Evolutionary conservation across 2,797 vertebrate species (phyloP).

Genomic region (Sebastes diaconus): DNA sequence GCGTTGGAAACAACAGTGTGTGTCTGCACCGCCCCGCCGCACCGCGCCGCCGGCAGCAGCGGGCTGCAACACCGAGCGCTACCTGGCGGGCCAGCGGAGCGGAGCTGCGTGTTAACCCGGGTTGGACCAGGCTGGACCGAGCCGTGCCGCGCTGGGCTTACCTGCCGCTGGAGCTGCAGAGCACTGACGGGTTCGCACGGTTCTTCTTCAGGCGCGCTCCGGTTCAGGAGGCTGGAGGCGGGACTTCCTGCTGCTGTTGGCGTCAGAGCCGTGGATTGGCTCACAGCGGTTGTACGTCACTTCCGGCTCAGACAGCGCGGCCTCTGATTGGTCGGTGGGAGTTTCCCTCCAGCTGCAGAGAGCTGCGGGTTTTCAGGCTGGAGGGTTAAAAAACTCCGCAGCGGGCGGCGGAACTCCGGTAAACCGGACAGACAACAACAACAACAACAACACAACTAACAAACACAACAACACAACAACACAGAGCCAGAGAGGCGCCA

Average conservation of each 20-base stretch:
- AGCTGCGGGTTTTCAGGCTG: conserved; percentile 2
- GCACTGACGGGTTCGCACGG: conserved; percentile 1
- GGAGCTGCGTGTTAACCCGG: neutral
- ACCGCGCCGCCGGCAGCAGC: conserved; percentile 27
- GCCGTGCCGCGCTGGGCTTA: neutral
- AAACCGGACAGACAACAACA: neutral
- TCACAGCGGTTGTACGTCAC: neutral
- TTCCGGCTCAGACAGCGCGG: neutral
- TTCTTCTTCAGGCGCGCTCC: conserved; percentile 41
- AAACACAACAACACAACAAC: neutral
- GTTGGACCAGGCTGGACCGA: neutral
- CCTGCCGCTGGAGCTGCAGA: conserved; percentile 28
- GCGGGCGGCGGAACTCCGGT: neutral
- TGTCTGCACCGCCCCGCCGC: conserved; percentile 28
- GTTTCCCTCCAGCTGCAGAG: neutral
- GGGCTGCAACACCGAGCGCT: neutral
- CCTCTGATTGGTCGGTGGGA: conserved; percentile 36
- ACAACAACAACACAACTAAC: neutral
- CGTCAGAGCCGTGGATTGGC: conserved; percentile 17
- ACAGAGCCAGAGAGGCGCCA: neutral
- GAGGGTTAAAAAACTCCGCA: neutral
- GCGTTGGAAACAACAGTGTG: neutral
- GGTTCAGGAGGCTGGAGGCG: conserved; percentile 28
- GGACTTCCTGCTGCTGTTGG: conserved; percentile 22
- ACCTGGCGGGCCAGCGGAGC: neutral